Conservation (phyloP, 2,797 vertebrate genomes). For the Gila robusta region DNA sequence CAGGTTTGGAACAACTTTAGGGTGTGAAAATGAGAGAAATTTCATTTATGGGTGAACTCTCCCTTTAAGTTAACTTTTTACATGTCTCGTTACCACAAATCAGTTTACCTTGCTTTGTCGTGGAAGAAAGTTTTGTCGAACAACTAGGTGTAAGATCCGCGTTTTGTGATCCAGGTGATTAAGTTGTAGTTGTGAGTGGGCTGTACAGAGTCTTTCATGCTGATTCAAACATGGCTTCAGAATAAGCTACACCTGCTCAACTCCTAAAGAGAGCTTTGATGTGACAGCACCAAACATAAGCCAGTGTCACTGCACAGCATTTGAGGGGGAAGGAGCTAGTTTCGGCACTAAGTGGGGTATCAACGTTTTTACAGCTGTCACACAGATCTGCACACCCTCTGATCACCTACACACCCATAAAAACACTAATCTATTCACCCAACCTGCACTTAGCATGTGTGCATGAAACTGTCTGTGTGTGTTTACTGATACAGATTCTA, state of each 20-base stretch:
- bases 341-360: slow-evolving; percentile 70
- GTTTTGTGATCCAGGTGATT: slow-evolving; percentile 53
- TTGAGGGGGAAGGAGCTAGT: slow-evolving; percentile 64
- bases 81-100: background rate
- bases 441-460: background rate
- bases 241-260: slow-evolving; percentile 75
- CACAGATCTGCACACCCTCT: slow-evolving; percentile 45
- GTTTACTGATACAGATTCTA: background rate
- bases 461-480: slow-evolving; percentile 18
- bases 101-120: background rate
- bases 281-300: slow-evolving; percentile 73
- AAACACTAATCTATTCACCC: slow-evolving; percentile 36
- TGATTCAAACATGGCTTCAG: slow-evolving; percentile 70
- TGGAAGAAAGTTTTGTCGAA: slow-evolving; percentile 34
- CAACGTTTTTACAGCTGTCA: slow-evolving; percentile 64
- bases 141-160: slow-evolving; percentile 33
- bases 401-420: slow-evolving; percentile 43
- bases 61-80: background rate
- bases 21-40: background rate
- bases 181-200: slow-evolving; percentile 60
- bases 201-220: slow-evolving; percentile 73
- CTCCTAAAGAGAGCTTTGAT: slow-evolving; percentile 76
- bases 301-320: slow-evolving; percentile 62
- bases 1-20: background rate
- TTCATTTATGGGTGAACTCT: background rate